A percentile compares a stretch with the other conserved stretches of the same genome.
Evolutionary conservation across 2,113 vertebrate genomes (phyloP).

Genomic region (Aptenodytes forsteri): DNA sequence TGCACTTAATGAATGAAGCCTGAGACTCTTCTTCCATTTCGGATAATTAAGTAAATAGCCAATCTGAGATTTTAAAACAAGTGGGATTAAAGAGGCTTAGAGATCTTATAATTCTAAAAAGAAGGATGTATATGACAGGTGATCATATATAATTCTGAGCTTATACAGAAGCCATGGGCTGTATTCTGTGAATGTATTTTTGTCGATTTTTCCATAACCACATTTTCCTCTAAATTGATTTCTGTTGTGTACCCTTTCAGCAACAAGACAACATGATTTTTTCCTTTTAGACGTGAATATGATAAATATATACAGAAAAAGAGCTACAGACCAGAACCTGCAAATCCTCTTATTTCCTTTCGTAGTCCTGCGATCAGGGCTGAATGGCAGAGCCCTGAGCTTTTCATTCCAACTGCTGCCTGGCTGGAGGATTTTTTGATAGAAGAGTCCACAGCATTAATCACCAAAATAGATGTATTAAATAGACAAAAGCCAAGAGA

Average conservation of each 20-base stretch:
- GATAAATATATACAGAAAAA: not conserved
- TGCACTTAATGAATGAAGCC: not conserved
- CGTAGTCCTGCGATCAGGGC: not conserved
- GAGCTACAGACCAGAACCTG: not conserved
- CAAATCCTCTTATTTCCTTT: not conserved
- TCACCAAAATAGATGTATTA: not conserved
- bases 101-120: not conserved
- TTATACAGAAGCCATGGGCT: not conserved
- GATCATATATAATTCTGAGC: not conserved
- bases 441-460: not conserved
- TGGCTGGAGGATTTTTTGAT: not conserved
- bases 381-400: not conserved
- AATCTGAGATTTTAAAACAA: not conserved
- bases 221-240: not conserved
- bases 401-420: not conserved
- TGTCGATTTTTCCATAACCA: not conserved
- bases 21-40: not conserved
- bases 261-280: not conserved
- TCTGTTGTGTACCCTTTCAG: not conserved
- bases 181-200: not conserved
- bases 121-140: not conserved
- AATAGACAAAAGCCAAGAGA: not conserved
- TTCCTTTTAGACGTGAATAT: not conserved
- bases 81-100: not conserved
- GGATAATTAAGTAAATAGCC: not conserved